Evolutionary conservation across 2,113 vertebrate genomes (phyloP), one percentile per base, ranked within the genome.

Genomic region (Petaurus breviceps): DNA sequence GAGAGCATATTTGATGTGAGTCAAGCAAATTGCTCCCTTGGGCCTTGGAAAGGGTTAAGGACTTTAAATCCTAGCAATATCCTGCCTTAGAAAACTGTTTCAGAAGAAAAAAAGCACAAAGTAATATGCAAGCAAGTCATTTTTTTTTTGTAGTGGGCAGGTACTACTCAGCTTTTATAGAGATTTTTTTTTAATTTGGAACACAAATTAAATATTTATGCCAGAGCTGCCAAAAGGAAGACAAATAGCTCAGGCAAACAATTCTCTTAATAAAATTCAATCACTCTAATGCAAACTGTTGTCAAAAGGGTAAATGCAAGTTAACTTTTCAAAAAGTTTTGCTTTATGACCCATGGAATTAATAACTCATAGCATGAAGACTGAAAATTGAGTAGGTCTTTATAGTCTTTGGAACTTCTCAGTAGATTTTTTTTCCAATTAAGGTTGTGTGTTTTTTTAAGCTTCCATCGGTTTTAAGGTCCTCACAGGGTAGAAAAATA

Each of bases 121-220:
- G 28, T 31, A 95, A 97, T 96, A 96, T 26, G 53, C 91, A 98
- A 95, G 12, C 92, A 55, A 55, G 54, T 55, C 90, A 92, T 2
- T 46, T 94, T 95, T 93, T 97, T 97, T 96, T 92, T 52, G 93
- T 25, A 90, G 92, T 96, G 90, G 61, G 54, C 91, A 97, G 95
- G 84, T 97, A 97, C 49, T 89, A 2, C 4, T 97, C 96, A 95
- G 46, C 91, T 95, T 98, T 98, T 97, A 97, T 89, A 93, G 68
- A 95, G 55, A 19, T 2, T 61, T 97, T 98, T 31, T 95, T 96
- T 53, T 93, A 97, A 98, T 96, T 98, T 98, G 55, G 25, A 98
- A 97, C 96, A 98, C 98, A 98, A 98, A 99, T 98, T 97, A 98
- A 98, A 98, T 98, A 98, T 98, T 99, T 98, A 98, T 98, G 95